Conservation (phyloP, 1,140 invertebrate genomes). For the Platyura marginata region DNA sequence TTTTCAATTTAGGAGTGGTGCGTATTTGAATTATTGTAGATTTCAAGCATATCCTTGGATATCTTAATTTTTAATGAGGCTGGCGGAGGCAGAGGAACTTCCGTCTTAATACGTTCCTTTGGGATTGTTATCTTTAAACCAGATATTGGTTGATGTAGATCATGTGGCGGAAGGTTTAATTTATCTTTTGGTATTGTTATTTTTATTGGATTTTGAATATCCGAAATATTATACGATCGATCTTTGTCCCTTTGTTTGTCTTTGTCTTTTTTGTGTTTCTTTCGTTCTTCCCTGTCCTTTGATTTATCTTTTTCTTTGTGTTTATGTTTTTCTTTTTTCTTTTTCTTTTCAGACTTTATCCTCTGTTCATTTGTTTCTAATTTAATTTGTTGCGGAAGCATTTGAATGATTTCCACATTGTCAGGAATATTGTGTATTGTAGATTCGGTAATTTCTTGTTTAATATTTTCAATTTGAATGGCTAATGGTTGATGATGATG, state of each 20-base stretch:
- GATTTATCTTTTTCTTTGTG: conserved; percentile 46
- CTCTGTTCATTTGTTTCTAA: conserved; percentile 20
- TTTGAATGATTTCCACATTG: not conserved
- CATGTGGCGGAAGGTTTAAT: conserved; percentile 6
- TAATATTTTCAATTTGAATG: not conserved
- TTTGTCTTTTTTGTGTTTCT: conserved; percentile 41
- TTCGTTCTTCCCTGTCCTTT: conserved; percentile 33
- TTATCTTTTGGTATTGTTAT: conserved; percentile 46
- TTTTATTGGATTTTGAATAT: conserved; percentile 30
- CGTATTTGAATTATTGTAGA: conserved; percentile 8
- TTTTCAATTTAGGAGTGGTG: too few species aligned
- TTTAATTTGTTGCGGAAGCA: conserved; percentile 6
- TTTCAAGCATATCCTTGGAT: conserved; percentile 27
- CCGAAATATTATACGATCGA: conserved; percentile 9
- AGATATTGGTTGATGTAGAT: conserved; percentile 11
- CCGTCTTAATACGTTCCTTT: conserved; percentile 33
- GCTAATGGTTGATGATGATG: not conserved
- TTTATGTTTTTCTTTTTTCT: conserved; percentile 42
- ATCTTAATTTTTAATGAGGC: conserved; percentile 34
- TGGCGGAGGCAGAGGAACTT: conserved; percentile 14
- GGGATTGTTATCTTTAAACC: conserved; percentile 43
- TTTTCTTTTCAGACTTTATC: conserved; percentile 38
- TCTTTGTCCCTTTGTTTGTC: conserved; percentile 31
- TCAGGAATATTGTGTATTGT: not conserved
- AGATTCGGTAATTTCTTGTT: not conserved